Evolutionary conservation across 2,113 vertebrate genomes (phyloP), one percentile per base, ranked within the genome.

Genomic region (Ariopsis seemanni): DNA sequence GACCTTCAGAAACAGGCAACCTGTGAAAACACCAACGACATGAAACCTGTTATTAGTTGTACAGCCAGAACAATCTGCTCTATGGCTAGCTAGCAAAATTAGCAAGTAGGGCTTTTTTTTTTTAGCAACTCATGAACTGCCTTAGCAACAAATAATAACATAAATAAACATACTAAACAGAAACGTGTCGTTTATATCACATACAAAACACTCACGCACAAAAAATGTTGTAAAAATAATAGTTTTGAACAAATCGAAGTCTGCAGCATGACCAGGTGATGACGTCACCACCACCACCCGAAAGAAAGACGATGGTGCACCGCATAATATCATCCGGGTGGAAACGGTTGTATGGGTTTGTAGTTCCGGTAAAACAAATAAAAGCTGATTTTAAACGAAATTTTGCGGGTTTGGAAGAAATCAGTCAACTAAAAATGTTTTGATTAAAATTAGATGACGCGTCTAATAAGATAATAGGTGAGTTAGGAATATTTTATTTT

Each of bases 221-320:
- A 20, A 8, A 17, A 80, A 7, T 17, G 25, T 18, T 57, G 52
- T 75, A 69, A 89, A 85, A 85, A 50, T 85, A 88, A 86, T 84
- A 75, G 78, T 72, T 79, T 84, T 34, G 14, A 60, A 78, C 83
- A 80, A 86, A 77, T 82, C 85, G 77, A 88, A 79, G 79, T 93
- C 87, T 48, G 85, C 92, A 30, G 92, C 95, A 93, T 93, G 93
- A 89, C 93, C 89, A 17, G 9, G 78, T 0, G 83, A 72, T 91
- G 91, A 93, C 94, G 89, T 94, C 91, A 93, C 85, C 71, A n/a
- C 85, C 89, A 90, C 93, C 42, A 42, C 10, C 83, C 9, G 14
- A n/a, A 55, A 2, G 52, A 34, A 2, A 58, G 53, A 25, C 57
- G 1, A 30, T 15, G 9, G 91, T 81, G 90, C 90, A 77, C 58